Percentiles rank a stretch among this genome's conserved stretches.
These are phyloP conservation scores for Quiscalus mexicanus DNA, from an alignment of 2,113 vertebrate genomes.

Conservation along the genomic window DNA sequence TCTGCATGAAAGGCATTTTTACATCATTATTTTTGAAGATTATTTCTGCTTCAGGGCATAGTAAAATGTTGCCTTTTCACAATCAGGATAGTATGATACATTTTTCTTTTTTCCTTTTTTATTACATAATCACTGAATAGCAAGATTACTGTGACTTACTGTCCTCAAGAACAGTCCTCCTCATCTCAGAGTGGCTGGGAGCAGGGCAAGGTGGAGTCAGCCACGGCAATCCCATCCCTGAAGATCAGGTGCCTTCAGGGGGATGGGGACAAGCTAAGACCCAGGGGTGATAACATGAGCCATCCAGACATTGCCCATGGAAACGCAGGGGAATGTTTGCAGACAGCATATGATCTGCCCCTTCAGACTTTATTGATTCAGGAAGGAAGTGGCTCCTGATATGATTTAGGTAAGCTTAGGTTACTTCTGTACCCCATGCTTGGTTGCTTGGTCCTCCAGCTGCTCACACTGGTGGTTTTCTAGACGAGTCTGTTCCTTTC, in stretches of 20 bases:
- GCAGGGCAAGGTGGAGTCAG: not conserved
- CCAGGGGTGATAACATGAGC: fast-evolving
- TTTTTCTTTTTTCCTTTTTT: not conserved
- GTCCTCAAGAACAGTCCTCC: not conserved
- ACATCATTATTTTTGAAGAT: not conserved
- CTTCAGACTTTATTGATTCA: not conserved
- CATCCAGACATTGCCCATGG: not conserved
- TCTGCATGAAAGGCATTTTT: not conserved
- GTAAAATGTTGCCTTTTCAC: not conserved
- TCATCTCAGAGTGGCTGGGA: not conserved
- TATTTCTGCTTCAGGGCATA: not conserved
- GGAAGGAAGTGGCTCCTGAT: not conserved
- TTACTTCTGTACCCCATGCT: not conserved
- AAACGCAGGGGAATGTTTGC: fast-evolving
- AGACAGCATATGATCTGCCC: not conserved
- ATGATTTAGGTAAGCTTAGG: not conserved
- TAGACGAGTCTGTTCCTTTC: not conserved
- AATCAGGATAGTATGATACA: not conserved
- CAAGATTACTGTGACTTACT: not conserved
- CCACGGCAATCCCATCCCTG: not conserved
- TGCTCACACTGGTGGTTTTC: not conserved
- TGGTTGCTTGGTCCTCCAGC: not conserved
- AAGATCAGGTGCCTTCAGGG: not conserved
- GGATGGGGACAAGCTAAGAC: fast-evolving
- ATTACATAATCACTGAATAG: not conserved